A percentile compares a stretch with the other conserved stretches of the same genome.
These are phyloP conservation scores for Flexamia atlantica DNA, from an alignment of 2,888 invertebrate genomes.

Conservation along the genomic window DNA sequence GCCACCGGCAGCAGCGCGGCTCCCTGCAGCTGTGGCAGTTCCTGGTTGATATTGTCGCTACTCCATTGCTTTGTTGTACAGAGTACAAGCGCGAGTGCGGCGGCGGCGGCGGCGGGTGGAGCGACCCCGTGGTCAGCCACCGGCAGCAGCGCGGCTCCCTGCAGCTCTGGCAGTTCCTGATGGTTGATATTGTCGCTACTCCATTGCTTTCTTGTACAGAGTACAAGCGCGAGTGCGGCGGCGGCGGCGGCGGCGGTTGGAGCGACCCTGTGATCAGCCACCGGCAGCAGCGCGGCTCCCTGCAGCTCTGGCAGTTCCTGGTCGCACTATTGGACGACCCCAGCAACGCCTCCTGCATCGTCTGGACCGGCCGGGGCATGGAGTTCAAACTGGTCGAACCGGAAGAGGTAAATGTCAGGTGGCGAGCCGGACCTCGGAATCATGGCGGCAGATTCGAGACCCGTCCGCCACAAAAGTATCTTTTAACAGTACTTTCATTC, in stretches of 20 bases:
- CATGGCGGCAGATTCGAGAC: no score
- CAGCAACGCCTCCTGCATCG: constrained; percentile 88
- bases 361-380: constrained; percentile 96
- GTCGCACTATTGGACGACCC: constrained; percentile 88
- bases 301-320: constrained; percentile 97
- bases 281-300: constrained; percentile 82
- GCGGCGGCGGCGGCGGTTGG: constrained; percentile 48
- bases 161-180: constrained; percentile 97
- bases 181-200: constrained; percentile 94
- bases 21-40: constrained; percentile 97
- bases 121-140: constrained; percentile 42
- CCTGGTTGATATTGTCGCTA: constrained; percentile 74
- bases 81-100: constrained; percentile 58
- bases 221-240: constrained; percentile 54
- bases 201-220: constrained; percentile 75
- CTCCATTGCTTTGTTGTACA: not conserved
- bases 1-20: constrained; percentile 78
- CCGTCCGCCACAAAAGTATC: no score
- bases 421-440: no score
- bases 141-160: constrained; percentile 84
- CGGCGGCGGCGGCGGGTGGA: no score
- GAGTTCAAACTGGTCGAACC: constrained; percentile 98
- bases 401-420: constrained; percentile 95
- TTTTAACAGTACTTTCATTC: no score
- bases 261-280: constrained; percentile 43